Evolutionary conservation across 1,140 invertebrate species (phyloP).

Genomic region (Diorhabda elongata): DNA sequence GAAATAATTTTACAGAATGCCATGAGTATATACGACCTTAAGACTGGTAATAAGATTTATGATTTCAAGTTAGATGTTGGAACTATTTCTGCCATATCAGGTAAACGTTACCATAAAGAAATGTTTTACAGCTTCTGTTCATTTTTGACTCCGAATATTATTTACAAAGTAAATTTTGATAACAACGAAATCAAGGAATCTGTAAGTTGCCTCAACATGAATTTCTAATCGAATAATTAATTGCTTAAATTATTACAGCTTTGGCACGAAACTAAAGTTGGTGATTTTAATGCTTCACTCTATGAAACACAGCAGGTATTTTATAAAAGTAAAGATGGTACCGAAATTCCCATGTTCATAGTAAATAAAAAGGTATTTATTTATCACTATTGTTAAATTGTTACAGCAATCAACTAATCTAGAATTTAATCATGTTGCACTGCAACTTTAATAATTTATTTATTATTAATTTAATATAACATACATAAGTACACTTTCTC

Average conservation of each 20-base stretch:
- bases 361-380: conserved; percentile 50
- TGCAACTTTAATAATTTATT: too few species aligned
- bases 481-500: too few species aligned
- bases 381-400: not conserved
- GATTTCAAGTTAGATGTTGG: conserved; percentile 82
- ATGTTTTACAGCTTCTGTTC: conserved; percentile 94
- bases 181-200: conserved; percentile 60
- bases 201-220: conserved; percentile 48
- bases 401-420: too few species aligned
- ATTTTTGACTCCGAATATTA: conserved; percentile 86
- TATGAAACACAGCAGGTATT: conserved; percentile 91
- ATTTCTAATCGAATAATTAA: not conserved
- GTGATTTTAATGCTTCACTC: conserved; percentile 73
- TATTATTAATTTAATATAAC: too few species aligned
- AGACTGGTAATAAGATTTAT: conserved; percentile 67
- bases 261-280: conserved; percentile 78
- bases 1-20: conserved; percentile 58
- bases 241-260: conserved; percentile 55
- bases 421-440: too few species aligned
- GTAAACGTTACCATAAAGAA: conserved; percentile 80
- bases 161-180: conserved; percentile 82
- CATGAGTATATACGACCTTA: conserved; percentile 75
- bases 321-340: conserved; percentile 92
- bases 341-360: conserved; percentile 96
- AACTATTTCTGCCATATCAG: conserved; percentile 77